A percentile compares a stretch with the other conserved stretches of the same genome.
Conservation (phyloP, 53 echinoderm and acorn worm species). For the Paelopatides confundens region DNA sequence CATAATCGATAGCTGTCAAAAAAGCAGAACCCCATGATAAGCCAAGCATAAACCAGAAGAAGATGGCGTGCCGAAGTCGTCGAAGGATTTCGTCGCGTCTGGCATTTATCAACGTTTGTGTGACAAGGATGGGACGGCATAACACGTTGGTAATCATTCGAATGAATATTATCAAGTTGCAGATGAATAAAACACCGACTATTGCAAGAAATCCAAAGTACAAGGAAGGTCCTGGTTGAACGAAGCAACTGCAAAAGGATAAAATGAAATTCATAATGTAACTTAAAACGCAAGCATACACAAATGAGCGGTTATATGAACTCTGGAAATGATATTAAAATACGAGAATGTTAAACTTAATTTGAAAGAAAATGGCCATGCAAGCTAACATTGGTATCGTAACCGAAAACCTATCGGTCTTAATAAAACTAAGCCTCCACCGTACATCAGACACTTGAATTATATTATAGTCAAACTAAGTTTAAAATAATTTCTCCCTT, state of each 20-base stretch:
- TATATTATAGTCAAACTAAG: too few species aligned
- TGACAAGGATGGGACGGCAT: not conserved
- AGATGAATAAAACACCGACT: not conserved
- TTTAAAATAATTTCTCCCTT: too few species aligned
- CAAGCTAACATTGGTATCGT: too few species aligned
- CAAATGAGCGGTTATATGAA: too few species aligned
- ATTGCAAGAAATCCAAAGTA: not conserved
- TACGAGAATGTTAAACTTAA: too few species aligned
- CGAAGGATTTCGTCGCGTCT: not conserved
- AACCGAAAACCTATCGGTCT: too few species aligned
- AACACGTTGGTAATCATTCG: not conserved
- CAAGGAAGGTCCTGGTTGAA: not conserved
- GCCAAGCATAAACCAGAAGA: not conserved
- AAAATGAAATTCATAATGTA: not conserved
- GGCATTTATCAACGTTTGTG: not conserved
- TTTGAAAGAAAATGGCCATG: too few species aligned
- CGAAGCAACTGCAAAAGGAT: not conserved
- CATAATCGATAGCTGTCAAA: not conserved
- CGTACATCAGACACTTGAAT: too few species aligned
- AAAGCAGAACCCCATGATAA: not conserved
- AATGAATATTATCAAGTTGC: not conserved
- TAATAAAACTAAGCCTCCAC: too few species aligned
- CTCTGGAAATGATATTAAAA: too few species aligned
- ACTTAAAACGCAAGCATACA: too few species aligned
- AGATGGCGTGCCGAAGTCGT: not conserved